Base-by-base conservation (phyloP, 2,113 vertebrate species). In the Engraulis encrasicolus region DNA sequence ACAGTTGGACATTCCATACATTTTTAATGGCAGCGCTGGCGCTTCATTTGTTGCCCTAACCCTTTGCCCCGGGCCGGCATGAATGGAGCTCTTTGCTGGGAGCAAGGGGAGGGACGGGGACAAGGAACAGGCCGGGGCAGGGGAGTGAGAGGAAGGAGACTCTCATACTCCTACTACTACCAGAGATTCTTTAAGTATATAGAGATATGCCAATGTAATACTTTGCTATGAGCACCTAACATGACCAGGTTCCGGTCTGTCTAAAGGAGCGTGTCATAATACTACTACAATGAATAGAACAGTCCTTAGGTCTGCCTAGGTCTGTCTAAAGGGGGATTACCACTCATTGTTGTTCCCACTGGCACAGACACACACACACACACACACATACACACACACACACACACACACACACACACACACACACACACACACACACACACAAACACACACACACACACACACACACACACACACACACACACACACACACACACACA, bases 1-100 rank as follows among this genome's bases (percentile, higher is more conserved):
- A 96, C 93, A 92, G 94, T 96, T 95, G 94, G 93, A 92, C 96
- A 96, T 98, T 97, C 97, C 95, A 93, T 82, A 85, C 95, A 95
- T 97, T 96, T 97, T 96, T 96, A 94, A 93, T 95, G 93, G 95
- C 50, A 87, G 93, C 85, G 87, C 91, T 94, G 90, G 38, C 92
- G 95, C 94, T 94, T 94, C 96, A 96, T 97, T 97, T 97, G 96
- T 96, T 97, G 95, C 94, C 93, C 87, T 96, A 97, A 97, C 95
- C 96, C 95, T 92, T 86, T 95, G 95, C 93, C 96, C 96, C 80
- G 87, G 82, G 88, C 89, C 91, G 93, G 58, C 86, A 94, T 96
- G 88, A 96, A 96, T 95, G 92, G 89, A n/a, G 80, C 91, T 93
- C 90, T 93, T 96, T 95, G 87, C 95, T 94, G 93, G 91, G 92